phyloP scores from a whole-genome alignment of 1,140 invertebrate genomes.

The Microplitis demolitor region DNA sequence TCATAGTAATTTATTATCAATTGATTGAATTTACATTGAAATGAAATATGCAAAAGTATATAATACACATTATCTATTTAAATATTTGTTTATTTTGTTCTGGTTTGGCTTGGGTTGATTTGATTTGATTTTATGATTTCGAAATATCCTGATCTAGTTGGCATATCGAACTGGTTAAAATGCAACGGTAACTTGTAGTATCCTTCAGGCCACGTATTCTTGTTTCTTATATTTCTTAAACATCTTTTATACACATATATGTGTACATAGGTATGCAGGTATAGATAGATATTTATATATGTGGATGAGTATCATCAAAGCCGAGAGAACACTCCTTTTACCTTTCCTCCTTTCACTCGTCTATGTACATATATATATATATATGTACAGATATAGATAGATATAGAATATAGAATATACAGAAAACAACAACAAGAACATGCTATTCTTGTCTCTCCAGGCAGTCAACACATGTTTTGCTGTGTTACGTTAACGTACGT shows the following conservation, averaged over 20 bases:
- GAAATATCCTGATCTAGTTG: constrained; percentile 32
- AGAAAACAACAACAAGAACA: neutral
- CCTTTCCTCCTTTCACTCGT: constrained; percentile 19
- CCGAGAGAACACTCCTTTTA: neutral
- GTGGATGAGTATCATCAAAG: too few relatives aligned
- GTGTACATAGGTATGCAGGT: too few relatives aligned
- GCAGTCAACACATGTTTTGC: constrained; percentile 19
- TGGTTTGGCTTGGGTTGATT: neutral
- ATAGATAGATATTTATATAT: neutral
- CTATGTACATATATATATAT: too few relatives aligned
- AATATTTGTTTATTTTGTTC: neutral
- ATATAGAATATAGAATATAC: too few relatives aligned
- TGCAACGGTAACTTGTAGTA: constrained; percentile 42
- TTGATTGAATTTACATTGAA: too few relatives aligned
- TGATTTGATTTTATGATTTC: constrained; percentile 3
- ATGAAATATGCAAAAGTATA: too few relatives aligned
- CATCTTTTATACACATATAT: constrained; percentile 9
- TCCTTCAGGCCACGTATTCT: neutral
- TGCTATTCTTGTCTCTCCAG: constrained; percentile 8
- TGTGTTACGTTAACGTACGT: constrained; percentile 36
- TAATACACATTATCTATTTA: too few relatives aligned
- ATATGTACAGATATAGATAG: too few relatives aligned
- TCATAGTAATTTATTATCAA: too few relatives aligned
- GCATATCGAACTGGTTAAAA: constrained; percentile 39
- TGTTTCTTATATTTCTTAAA: neutral